Evolutionary conservation across 2,113 vertebrate species (phyloP).

Genomic region (Triplophysa dalaica): DNA sequence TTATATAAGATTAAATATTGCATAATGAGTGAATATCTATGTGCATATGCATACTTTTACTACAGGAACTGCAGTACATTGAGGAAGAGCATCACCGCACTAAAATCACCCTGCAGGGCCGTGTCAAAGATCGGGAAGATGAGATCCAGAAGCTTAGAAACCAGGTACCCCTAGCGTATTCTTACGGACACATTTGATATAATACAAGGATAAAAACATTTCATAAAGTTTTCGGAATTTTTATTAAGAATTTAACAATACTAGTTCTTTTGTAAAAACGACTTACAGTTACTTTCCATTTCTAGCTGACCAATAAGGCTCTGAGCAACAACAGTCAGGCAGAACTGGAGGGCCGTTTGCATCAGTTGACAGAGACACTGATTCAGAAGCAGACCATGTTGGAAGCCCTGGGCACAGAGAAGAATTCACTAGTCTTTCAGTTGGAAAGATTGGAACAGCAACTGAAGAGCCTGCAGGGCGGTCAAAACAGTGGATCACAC

Average conservation of each 20-base stretch:
- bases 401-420: slow-evolving; percentile 94
- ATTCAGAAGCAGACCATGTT: slow-evolving; percentile 99
- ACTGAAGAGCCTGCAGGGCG: slow-evolving; percentile 80
- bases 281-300: not conserved
- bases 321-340: slow-evolving; percentile 89
- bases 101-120: slow-evolving; percentile 87
- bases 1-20: not conserved
- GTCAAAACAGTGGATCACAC: slow-evolving; percentile 71
- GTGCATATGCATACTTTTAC: slow-evolving; percentile 16
- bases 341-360: slow-evolving; percentile 91
- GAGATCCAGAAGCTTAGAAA: slow-evolving; percentile 98
- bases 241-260: not conserved
- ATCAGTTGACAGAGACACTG: slow-evolving; percentile 95
- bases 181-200: not conserved
- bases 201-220: too few relatives aligned
- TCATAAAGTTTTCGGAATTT: not conserved
- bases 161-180: slow-evolving; percentile 73
- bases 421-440: slow-evolving; percentile 92
- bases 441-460: slow-evolving; percentile 92
- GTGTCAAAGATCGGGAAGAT: slow-evolving; percentile 93
- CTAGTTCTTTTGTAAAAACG: not conserved
- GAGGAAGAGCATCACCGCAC: slow-evolving; percentile 90
- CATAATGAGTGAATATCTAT: slow-evolving; percentile 9
- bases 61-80: slow-evolving; percentile 86
- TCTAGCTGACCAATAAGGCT: slow-evolving; percentile 92